These are phyloP conservation scores for Drosophila paramelanica DNA, from an alignment of 2,888 invertebrate species.

Conservation along the genomic window DNA sequence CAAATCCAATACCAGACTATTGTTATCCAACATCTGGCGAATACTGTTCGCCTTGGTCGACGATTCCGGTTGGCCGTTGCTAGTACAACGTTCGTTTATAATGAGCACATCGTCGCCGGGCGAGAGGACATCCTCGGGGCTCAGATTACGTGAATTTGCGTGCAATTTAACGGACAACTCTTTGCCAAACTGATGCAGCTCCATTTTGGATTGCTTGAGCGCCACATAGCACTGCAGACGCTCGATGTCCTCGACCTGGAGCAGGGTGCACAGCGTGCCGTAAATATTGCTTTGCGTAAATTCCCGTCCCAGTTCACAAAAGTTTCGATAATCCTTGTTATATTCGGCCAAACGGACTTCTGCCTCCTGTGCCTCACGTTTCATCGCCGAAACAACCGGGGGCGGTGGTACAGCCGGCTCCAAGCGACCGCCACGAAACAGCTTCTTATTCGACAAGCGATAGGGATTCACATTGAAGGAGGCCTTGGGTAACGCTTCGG, in stretches of 20 bases:
- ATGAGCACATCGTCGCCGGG: conserved; percentile 72
- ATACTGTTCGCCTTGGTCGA: conserved; percentile 20
- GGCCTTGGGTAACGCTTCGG: conserved; percentile 71
- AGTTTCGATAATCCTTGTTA: conserved; percentile 65
- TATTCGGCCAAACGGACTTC: conserved; percentile 43
- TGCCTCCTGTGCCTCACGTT: conserved; percentile 46
- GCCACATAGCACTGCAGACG: conserved; percentile 60
- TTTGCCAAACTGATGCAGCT: conserved; percentile 66
- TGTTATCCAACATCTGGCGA: conserved; percentile 46
- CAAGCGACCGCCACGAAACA: conserved; percentile 42
- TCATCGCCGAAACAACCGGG: conserved; percentile 47
- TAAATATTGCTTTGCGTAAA: conserved; percentile 62
- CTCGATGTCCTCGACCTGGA: conserved; percentile 82
- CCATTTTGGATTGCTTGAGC: conserved; percentile 64
- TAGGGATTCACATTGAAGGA: conserved; percentile 69
- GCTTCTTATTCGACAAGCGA: conserved; percentile 53
- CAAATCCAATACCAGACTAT: conserved; percentile 52
- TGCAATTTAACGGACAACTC: conserved; percentile 62
- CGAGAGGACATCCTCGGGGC: conserved; percentile 56
- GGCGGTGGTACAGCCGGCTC: conserved; percentile 50
- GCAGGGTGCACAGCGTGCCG: conserved; percentile 57
- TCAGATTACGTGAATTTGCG: conserved; percentile 19
- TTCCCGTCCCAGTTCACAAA: conserved; percentile 43
- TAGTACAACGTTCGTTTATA: conserved; percentile 48
- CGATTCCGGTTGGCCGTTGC: not conserved